Conservation (phyloP, 2,113 vertebrate species). For the Seriola quinqueradiata region DNA sequence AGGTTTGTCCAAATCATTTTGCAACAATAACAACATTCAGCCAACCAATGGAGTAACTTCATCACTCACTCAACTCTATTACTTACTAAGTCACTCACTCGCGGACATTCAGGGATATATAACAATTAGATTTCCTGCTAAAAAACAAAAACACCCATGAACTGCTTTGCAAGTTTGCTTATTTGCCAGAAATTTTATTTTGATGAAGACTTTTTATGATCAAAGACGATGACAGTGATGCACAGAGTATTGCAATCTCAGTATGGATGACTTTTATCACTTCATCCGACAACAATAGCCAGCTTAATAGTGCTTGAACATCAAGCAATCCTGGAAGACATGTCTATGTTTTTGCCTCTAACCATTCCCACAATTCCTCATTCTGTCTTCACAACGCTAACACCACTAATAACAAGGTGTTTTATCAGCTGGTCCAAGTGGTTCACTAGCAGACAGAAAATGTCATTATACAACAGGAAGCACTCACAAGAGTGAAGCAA, state of each 20-base stretch:
- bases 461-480: constrained; percentile 49
- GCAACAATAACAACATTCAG: too few species aligned
- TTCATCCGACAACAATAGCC: not conserved
- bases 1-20: too few species aligned
- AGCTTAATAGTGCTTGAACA: not conserved
- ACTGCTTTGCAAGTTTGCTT: not conserved
- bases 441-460: constrained; percentile 15
- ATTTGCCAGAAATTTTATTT: too few species aligned
- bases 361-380: not conserved
- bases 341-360: not conserved
- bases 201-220: too few species aligned
- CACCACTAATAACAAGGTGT: not conserved
- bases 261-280: not conserved
- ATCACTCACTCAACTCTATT: too few species aligned
- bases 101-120: too few species aligned
- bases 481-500: constrained; percentile 48
- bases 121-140: too few species aligned
- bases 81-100: too few species aligned
- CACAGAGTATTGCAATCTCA: not conserved
- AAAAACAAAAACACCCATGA: not conserved
- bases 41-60: too few species aligned
- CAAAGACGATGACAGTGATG: too few species aligned
- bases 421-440: not conserved
- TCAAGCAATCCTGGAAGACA: not conserved
- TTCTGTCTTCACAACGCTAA: not conserved